A percentile compares a stretch with the other conserved stretches of the same genome.
phyloP scores from a whole-genome alignment of 2,797 vertebrate species.

The Gallinago solitaria region DNA sequence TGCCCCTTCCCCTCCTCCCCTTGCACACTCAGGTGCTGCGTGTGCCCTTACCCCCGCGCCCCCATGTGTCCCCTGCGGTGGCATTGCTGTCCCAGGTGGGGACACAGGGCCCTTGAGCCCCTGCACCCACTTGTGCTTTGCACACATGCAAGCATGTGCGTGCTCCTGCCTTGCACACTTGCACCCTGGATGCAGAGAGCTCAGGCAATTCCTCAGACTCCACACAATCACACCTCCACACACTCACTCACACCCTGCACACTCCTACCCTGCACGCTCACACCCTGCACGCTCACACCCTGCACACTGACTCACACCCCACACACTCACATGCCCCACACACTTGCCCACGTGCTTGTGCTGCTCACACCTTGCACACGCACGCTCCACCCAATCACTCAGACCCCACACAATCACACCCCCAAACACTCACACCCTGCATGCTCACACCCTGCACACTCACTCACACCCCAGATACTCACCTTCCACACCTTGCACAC shows the following conservation, averaged over 20 bases:
- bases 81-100: rapidly evolving
- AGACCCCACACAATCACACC: too few relatives aligned
- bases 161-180: rapidly evolving
- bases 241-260: not conserved
- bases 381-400: too few relatives aligned
- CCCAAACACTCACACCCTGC: not conserved
- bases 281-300: not conserved
- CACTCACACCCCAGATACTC: not conserved
- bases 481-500: not conserved
- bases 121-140: not conserved
- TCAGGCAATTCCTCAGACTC: not conserved
- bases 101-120: not conserved
- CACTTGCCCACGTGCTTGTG: too few relatives aligned
- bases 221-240: not conserved
- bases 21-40: rapidly evolving
- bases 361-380: not conserved
- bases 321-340: not conserved
- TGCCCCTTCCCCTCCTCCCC: not conserved
- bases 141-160: rapidly evolving
- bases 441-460: not conserved
- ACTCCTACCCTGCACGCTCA: not conserved
- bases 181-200: rapidly evolving
- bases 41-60: rapidly evolving
- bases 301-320: not conserved
- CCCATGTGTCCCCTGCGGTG: rapidly evolving